Evolutionary conservation across 2,888 invertebrate species (phyloP).

Genomic region (Aporophyla lueneburgensis): DNA sequence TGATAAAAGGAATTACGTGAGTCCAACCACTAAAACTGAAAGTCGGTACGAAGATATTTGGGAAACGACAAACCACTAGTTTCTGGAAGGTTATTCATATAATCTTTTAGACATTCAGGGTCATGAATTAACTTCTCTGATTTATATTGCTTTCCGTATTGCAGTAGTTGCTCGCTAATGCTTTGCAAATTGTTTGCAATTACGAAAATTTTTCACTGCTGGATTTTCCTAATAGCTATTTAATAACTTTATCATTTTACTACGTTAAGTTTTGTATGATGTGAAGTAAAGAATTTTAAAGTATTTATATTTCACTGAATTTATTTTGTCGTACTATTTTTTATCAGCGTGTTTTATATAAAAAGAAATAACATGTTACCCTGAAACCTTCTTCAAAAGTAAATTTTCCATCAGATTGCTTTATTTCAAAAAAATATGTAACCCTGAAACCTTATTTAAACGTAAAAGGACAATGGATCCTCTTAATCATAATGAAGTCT

Average conservation of each 20-base stretch:
- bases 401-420: not conserved
- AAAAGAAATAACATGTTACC: not conserved
- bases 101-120: not conserved
- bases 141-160: not conserved
- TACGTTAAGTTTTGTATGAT: not conserved
- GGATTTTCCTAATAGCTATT: conserved; percentile 2
- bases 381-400: no score
- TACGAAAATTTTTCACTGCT: not conserved
- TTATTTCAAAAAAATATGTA: not conserved
- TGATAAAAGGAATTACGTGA: not conserved
- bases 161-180: not conserved
- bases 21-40: not conserved
- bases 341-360: not conserved
- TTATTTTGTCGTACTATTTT: not conserved
- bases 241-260: not conserved
- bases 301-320: not conserved
- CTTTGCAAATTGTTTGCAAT: not conserved
- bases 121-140: not conserved
- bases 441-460: not conserved
- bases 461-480: not conserved
- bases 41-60: not conserved
- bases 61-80: not conserved
- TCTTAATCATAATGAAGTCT: not conserved
- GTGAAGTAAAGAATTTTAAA: not conserved
- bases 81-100: not conserved